These are phyloP conservation scores for Sarcophilus harrisii DNA, from an alignment of 2,797 vertebrate genomes.

Conservation along the genomic window DNA sequence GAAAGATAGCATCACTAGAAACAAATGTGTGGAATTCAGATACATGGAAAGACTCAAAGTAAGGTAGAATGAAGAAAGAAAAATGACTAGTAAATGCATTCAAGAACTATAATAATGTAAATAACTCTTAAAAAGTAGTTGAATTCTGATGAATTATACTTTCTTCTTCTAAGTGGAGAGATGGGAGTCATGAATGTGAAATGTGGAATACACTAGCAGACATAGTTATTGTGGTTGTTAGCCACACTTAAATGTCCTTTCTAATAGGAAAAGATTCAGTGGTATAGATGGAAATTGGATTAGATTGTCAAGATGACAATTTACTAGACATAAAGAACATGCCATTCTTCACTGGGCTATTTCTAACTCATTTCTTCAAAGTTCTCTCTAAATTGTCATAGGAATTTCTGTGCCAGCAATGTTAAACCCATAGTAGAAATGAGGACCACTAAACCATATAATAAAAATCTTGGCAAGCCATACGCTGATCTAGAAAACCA, in stretches of 20 bases:
- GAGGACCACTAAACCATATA: neutral
- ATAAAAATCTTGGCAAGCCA: neutral
- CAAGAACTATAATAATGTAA: neutral
- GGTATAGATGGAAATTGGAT: neutral
- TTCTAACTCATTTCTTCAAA: no score
- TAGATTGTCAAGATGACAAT: neutral
- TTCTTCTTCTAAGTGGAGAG: neutral
- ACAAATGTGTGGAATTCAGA: neutral
- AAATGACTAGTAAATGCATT: neutral
- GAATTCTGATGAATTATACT: neutral
- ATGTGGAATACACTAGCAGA: neutral
- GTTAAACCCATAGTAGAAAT: neutral
- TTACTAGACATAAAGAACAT: neutral
- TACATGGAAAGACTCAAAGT: neutral
- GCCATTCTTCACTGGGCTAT: neutral
- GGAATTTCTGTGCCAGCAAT: neutral
- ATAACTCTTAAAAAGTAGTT: neutral
- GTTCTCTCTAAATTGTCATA: neutral
- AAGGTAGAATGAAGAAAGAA: neutral
- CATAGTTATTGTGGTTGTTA: neutral
- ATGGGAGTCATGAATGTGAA: neutral
- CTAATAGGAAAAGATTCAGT: neutral
- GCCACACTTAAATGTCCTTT: neutral
- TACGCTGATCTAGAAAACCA: neutral
- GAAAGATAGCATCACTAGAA: neutral